phyloP scores from a whole-genome alignment of 2,113 vertebrate species.

The Monopterus albus region DNA sequence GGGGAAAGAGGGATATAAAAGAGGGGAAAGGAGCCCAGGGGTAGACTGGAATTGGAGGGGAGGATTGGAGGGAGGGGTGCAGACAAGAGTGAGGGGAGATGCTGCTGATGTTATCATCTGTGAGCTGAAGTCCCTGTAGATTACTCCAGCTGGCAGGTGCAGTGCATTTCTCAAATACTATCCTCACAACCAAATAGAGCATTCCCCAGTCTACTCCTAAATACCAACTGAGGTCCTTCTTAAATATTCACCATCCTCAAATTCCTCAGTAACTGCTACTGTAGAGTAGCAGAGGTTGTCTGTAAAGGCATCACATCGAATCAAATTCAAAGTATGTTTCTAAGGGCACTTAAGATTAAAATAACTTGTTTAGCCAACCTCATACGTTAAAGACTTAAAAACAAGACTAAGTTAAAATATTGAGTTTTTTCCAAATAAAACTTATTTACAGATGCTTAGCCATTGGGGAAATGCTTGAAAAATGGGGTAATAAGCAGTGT shows the following conservation, averaged over 20 bases:
- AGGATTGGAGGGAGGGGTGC: not conserved
- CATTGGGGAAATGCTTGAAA: too few species aligned
- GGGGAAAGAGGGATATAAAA: constrained; percentile 33
- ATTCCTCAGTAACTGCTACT: constrained; percentile 15
- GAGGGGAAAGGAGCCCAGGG: constrained; percentile 22
- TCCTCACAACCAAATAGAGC: constrained; percentile 13
- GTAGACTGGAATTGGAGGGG: constrained; percentile 20
- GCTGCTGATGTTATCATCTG: constrained; percentile 58
- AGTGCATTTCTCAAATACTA: constrained; percentile 20
- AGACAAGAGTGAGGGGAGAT: constrained; percentile 27
- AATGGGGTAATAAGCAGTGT: too few species aligned
- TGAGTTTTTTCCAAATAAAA: too few species aligned
- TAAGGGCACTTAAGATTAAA: constrained; percentile 1
- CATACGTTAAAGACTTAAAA: not conserved
- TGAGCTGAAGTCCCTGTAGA: constrained; percentile 56
- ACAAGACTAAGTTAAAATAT: constrained; percentile 9
- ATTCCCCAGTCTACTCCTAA: constrained; percentile 15
- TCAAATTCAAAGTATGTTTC: constrained; percentile 36
- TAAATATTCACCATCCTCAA: constrained; percentile 27
- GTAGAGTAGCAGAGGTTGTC: too few species aligned
- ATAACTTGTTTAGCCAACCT: not conserved
- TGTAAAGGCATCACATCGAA: constrained; percentile 21
- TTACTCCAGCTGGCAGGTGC: constrained; percentile 64
- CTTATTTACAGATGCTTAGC: too few species aligned
- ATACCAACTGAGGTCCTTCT: constrained; percentile 9